phyloP scores from a whole-genome alignment of 1,140 invertebrate species.

The Pristionchus pacificus region DNA sequence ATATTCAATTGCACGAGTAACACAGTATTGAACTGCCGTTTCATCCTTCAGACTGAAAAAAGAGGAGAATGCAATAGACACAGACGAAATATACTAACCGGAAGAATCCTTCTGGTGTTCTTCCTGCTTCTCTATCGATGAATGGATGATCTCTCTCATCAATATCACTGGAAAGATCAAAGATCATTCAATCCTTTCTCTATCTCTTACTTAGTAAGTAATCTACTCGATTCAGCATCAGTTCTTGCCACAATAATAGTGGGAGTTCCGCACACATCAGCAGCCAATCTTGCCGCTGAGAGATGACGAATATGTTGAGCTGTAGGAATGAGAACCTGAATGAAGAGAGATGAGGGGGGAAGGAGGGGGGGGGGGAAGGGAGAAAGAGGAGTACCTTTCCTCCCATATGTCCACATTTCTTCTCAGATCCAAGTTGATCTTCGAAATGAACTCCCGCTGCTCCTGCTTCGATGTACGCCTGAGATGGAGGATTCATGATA shows the following conservation, averaged over 20 bases:
- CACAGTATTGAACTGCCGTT: constrained; percentile 55
- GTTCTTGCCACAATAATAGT: constrained; percentile 59
- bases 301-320: constrained; percentile 58
- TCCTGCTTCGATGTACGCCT: constrained; percentile 59
- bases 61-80: constrained; percentile 4
- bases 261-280: constrained; percentile 58
- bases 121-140: constrained; percentile 55
- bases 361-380: no score
- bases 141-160: constrained; percentile 58
- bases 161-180: constrained; percentile 42
- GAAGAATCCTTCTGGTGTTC: constrained; percentile 59
- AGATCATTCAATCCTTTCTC: no score
- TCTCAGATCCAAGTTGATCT: constrained; percentile 59
- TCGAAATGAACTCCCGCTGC: constrained; percentile 59
- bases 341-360: constrained; percentile 9
- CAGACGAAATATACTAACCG: constrained; percentile 4
- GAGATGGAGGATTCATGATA: constrained; percentile 20
- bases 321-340: constrained; percentile 57
- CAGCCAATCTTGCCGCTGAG: constrained; percentile 58
- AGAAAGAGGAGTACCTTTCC: no score
- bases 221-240: constrained; percentile 55
- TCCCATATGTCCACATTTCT: constrained; percentile 60
- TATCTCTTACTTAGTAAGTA: constrained; percentile 52
- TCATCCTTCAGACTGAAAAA: constrained; percentile 42
- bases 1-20: constrained; percentile 57